These are phyloP conservation scores for Standfussiana lucernea DNA, from an alignment of 2,888 invertebrate genomes.

Conservation along the genomic window DNA sequence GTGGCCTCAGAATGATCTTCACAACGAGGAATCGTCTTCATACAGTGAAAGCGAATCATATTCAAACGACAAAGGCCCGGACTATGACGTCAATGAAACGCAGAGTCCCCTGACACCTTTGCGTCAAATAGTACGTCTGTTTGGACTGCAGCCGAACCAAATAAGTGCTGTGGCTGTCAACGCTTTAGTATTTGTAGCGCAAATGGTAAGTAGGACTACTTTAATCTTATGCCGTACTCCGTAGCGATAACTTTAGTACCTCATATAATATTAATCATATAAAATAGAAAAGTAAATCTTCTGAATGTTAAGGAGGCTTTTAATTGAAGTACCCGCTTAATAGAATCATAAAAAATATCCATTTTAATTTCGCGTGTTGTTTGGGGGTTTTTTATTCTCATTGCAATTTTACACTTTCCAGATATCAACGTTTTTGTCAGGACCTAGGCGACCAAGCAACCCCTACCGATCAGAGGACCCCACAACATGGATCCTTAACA, in stretches of 20 bases:
- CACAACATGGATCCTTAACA: constrained; percentile 91
- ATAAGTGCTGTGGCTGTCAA: constrained; percentile 95
- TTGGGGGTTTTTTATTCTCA: neutral
- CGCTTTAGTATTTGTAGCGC: constrained; percentile 95
- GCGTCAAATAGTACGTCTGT: constrained; percentile 91
- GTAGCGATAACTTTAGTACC: neutral
- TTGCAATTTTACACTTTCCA: constrained; percentile 76
- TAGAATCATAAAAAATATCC: neutral
- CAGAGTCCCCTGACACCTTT: constrained; percentile 86
- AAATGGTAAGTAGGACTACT: constrained; percentile 91
- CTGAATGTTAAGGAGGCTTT: no score
- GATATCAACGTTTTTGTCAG: constrained; percentile 91
- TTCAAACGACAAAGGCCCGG: constrained; percentile 73
- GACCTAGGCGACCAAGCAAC: constrained; percentile 78
- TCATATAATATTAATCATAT: neutral
- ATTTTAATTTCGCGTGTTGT: neutral
- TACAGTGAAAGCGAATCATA: constrained; percentile 67
- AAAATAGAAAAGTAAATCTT: neutral
- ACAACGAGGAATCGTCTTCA: constrained; percentile 65
- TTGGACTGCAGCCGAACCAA: constrained; percentile 94
- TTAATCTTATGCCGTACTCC: neutral
- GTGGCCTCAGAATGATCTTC: constrained; percentile 68
- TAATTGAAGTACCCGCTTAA: neutral
- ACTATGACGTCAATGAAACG: constrained; percentile 86
- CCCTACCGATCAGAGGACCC: constrained; percentile 81